Evolutionary conservation across 2,113 vertebrate genomes (phyloP).

Genomic region (Aleadryas rufinucha): DNA sequence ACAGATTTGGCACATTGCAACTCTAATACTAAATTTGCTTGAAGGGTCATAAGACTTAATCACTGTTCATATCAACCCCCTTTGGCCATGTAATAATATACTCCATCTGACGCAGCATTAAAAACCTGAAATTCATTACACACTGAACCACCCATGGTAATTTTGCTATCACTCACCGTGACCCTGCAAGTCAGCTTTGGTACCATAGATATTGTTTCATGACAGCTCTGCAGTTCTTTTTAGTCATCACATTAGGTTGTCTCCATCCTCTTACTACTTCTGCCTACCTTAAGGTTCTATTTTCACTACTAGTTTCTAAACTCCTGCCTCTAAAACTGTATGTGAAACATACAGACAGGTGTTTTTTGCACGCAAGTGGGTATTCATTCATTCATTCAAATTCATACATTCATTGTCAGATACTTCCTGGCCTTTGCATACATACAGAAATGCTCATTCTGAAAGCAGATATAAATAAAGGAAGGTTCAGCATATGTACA

Average conservation of each 20-base stretch:
- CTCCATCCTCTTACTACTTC: not conserved
- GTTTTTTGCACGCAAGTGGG: not conserved
- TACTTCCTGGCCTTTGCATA: not conserved
- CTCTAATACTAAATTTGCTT: not conserved
- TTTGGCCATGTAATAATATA: not conserved
- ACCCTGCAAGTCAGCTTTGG: not conserved
- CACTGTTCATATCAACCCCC: not conserved
- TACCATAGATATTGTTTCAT: not conserved
- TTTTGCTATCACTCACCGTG: not conserved
- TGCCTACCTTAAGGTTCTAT: not conserved
- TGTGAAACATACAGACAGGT: not conserved
- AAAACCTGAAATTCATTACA: not conserved
- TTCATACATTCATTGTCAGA: not conserved
- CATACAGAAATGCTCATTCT: not conserved
- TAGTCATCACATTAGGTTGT: not conserved
- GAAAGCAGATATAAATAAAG: not conserved
- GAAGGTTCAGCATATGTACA: not conserved
- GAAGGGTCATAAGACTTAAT: not conserved
- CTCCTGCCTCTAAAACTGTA: not conserved
- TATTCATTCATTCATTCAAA: not conserved
- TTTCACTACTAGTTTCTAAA: not conserved
- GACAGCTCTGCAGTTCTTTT: not conserved
- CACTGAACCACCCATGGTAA: not conserved
- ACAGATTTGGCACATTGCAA: not conserved
- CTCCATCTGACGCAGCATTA: not conserved